Conservation (phyloP, 2,888 invertebrate genomes). For the Choreutis nemorana region DNA sequence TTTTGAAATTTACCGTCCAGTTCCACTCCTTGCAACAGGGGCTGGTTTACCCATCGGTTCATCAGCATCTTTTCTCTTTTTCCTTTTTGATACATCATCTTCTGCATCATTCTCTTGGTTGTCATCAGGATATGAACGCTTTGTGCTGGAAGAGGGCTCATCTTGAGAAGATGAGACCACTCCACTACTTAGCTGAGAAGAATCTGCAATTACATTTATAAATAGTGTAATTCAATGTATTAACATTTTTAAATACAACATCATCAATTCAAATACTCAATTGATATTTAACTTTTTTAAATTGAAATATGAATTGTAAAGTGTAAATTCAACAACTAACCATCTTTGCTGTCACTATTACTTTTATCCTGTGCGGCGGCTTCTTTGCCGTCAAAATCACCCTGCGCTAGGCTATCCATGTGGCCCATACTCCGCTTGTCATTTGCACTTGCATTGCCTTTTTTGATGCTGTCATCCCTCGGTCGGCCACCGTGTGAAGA, state of each 20-base stretch:
- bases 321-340: constrained; percentile 16
- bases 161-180: constrained; percentile 50
- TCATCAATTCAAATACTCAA: too few relatives aligned
- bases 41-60: constrained; percentile 65
- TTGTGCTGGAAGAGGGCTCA: constrained; percentile 26
- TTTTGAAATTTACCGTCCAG: constrained; percentile 31
- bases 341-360: constrained; percentile 35
- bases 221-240: neutral
- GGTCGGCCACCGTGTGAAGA: constrained; percentile 38
- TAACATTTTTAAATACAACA: neutral
- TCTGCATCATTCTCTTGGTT: constrained; percentile 58
- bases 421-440: constrained; percentile 49
- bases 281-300: too few relatives aligned
- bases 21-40: constrained; percentile 34
- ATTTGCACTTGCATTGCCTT: constrained; percentile 47
- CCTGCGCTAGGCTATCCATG: constrained; percentile 58
- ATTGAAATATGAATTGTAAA: neutral
- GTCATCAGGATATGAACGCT: constrained; percentile 46
- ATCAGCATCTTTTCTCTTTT: constrained; percentile 78
- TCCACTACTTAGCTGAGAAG: constrained; percentile 39
- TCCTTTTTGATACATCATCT: constrained; percentile 76
- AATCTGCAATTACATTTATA: constrained; percentile 15
- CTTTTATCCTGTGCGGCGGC: constrained; percentile 39
- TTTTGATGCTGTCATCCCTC: constrained; percentile 57
- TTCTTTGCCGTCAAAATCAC: constrained; percentile 52